phyloP scores from a whole-genome alignment of 2,797 vertebrate genomes.

The Aldrovandia affinis region DNA sequence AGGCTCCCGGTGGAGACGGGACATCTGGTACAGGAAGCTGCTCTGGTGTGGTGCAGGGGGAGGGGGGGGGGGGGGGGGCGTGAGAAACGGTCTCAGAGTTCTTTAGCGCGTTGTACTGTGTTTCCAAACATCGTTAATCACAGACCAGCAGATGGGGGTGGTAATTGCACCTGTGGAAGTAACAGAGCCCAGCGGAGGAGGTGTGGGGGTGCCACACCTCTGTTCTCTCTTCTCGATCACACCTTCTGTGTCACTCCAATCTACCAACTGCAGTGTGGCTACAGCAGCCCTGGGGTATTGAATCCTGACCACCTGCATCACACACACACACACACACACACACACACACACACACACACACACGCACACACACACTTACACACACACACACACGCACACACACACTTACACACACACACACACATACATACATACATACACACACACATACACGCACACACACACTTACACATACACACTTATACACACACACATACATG shows the following conservation, averaged over 20 bases:
- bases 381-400: not conserved
- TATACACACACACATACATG: not conserved
- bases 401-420: not conserved
- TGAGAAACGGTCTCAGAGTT: constrained; percentile 56
- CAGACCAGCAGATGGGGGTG: constrained; percentile 89
- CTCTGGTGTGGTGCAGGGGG: constrained; percentile 26
- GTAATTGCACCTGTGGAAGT: constrained; percentile 91
- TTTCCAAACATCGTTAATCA: constrained; percentile 94
- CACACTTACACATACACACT: not conserved
- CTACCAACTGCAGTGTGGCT: constrained; percentile 39
- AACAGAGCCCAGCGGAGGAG: constrained; percentile 85
- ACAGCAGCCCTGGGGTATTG: constrained; percentile 3
- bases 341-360: not conserved
- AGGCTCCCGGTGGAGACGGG: constrained; percentile 25
- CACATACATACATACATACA: not conserved
- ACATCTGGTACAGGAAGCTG: not conserved
- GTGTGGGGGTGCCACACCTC: constrained; percentile 17
- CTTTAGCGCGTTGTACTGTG: constrained; percentile 64
- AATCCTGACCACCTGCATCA: constrained; percentile 42
- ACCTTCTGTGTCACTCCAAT: constrained; percentile 39
- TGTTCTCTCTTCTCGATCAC: constrained; percentile 31
- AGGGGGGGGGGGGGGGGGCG: constrained; percentile 45
- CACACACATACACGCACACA: not conserved
- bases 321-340: not conserved
- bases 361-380: not conserved